Evolutionary conservation across 2,888 invertebrate species (phyloP), one percentile per base, ranked within the genome.

Genomic region (Phyto melanocephala): DNA sequence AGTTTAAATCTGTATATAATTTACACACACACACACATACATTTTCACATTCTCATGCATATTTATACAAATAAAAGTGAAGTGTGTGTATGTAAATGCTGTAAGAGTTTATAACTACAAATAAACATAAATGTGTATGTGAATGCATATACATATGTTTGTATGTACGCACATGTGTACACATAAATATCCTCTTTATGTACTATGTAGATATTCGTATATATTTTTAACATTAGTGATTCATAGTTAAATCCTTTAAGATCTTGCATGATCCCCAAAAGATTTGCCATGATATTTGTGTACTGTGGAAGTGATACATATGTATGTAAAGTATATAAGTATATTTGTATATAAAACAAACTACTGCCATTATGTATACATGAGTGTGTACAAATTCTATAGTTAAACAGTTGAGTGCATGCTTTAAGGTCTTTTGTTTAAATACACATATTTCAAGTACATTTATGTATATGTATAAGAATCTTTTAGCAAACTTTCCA

Each of bases 241-340:
- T 81, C 77, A 68, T 74, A 56, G 72, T 56, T 77, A 78, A 81
- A 74, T 78, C 77, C 77, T 74, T 81, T 68, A 74, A 63, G 81
- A 81, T 78, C 81, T 68, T 62, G 62, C 77, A 81, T 81, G 81
- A 77, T 72, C 72, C 72, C 77, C 77, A n/a, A 81, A 68, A 77
- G 77, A 77, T 81, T 81, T 81, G 40, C 77, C 62, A 8, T 68
- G 62, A 72, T 68, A 24, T 74, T 47, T 54, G 42, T 58, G 8
- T 62, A 45, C 33, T 28, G 47, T 10, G 40, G 40, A 28, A 20
- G 42, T 22, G 28, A 52, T 72, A 72, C 52, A 52, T 62, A 50
- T 33, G 42, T 17, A 74, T 15, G 15, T 45, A 33, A 33, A 28
- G 37, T 37, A 58, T 37, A 58, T 37, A 11, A 0, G 11, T 50